Percentiles rank a stretch among this genome's conserved stretches.
phyloP scores from a whole-genome alignment of 2,797 vertebrate species.

The Propithecus perrieri region DNA sequence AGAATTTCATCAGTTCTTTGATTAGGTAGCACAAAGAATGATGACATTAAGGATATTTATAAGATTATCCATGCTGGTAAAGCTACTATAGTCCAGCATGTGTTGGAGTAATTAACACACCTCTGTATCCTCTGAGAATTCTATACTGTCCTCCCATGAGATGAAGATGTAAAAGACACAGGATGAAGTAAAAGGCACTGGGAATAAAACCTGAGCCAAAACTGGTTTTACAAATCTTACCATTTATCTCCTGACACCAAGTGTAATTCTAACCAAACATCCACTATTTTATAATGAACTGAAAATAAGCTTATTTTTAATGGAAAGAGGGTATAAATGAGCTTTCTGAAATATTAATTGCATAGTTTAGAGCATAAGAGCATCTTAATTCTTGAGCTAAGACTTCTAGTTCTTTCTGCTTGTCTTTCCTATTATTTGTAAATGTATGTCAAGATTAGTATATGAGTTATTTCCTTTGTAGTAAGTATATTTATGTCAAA shows the following conservation, averaged over 20 bases:
- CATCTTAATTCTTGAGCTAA: neutral
- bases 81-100: neutral
- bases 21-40: neutral
- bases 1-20: neutral
- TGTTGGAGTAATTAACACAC: neutral
- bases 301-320: neutral
- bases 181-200: neutral
- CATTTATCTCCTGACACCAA: neutral
- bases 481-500: neutral
- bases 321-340: neutral
- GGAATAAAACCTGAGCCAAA: neutral
- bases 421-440: neutral
- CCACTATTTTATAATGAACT: neutral
- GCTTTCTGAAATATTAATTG: neutral
- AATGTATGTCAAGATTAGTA: neutral
- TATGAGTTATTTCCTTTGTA: neutral
- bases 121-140: neutral
- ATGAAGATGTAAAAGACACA: neutral
- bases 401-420: neutral
- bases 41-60: neutral
- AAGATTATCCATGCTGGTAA: neutral
- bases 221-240: neutral
- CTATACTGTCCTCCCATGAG: neutral
- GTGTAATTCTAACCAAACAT: neutral
- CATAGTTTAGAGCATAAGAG: neutral